phyloP scores from a whole-genome alignment of 2,888 invertebrate species.

The Anaspis maculata region DNA sequence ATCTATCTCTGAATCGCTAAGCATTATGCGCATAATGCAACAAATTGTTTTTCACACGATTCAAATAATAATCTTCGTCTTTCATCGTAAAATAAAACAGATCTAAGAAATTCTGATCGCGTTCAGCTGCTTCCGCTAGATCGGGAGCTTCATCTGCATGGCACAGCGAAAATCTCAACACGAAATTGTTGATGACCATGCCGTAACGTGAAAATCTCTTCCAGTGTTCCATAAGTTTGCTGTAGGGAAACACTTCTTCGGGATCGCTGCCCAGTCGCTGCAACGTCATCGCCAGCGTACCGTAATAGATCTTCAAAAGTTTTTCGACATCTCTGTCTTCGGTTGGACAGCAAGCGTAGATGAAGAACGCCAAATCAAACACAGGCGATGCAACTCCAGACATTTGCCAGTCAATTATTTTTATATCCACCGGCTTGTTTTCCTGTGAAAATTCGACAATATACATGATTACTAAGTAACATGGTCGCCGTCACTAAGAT shows the following conservation, averaged over 20 bases:
- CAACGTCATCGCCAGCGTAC: slow-evolving; percentile 23
- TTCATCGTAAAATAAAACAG: slow-evolving; percentile 1
- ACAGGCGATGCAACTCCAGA: slow-evolving; percentile 20
- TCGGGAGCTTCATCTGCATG: slow-evolving; percentile 3
- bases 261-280: slow-evolving; percentile 25
- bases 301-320: slow-evolving; percentile 27
- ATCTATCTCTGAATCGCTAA: too few relatives aligned
- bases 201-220: slow-evolving; percentile 20
- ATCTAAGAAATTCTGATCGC: slow-evolving; percentile 1
- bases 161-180: slow-evolving; percentile 3
- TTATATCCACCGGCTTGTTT: slow-evolving; percentile 2
- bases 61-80: not conserved
- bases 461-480: slow-evolving; percentile 2
- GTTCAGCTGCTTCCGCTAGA: slow-evolving; percentile 1
- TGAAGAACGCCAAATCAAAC: slow-evolving; percentile 27
- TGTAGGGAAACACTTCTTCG: slow-evolving; percentile 25
- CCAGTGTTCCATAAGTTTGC: slow-evolving; percentile 25
- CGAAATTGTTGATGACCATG: not conserved
- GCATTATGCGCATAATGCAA: too few relatives aligned
- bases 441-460: too few relatives aligned
- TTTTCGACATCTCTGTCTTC: slow-evolving; percentile 22
- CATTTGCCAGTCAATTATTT: slow-evolving; percentile 23
- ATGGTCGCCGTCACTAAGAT: too few relatives aligned
- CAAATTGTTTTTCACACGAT: slow-evolving; percentile 3
- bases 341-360: slow-evolving; percentile 25